Evolutionary conservation across 1,140 invertebrate species (phyloP).

Genomic region (Lordiphosa clarofinis): DNA sequence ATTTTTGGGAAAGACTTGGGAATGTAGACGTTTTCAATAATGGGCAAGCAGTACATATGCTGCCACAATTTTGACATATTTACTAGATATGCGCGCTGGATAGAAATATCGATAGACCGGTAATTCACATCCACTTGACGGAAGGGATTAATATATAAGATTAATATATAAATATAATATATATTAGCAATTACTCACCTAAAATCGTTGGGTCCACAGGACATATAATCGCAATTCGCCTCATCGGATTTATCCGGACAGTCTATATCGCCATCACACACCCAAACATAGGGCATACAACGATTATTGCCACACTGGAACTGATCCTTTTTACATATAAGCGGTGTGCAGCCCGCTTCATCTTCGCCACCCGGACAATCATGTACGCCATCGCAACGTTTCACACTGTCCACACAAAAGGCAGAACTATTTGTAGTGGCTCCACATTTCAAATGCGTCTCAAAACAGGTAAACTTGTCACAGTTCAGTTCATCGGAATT

Average conservation of each 20-base stretch:
- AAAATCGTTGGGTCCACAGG: slow-evolving; percentile 81
- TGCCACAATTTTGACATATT: no score
- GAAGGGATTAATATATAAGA: no score
- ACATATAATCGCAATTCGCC: slow-evolving; percentile 81
- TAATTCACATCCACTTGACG: no score
- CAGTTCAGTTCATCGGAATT: slow-evolving; percentile 84
- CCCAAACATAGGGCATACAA: slow-evolving; percentile 89
- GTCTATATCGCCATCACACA: slow-evolving; percentile 88
- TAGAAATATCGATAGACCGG: no score
- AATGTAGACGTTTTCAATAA: no score
- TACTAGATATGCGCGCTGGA: no score
- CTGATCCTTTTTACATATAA: slow-evolving; percentile 82
- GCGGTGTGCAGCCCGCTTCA: slow-evolving; percentile 81
- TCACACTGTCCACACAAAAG: slow-evolving; percentile 70
- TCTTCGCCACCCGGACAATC: slow-evolving; percentile 88
- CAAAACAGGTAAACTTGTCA: slow-evolving; percentile 80
- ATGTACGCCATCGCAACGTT: slow-evolving; percentile 80
- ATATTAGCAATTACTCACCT: no score
- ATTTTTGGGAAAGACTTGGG: no score
- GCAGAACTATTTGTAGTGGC: slow-evolving; percentile 56
- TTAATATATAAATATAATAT: no score
- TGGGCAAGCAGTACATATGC: no score
- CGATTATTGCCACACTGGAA: slow-evolving; percentile 86
- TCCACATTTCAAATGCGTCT: slow-evolving; percentile 71
- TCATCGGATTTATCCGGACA: slow-evolving; percentile 88